A percentile compares a stretch with the other conserved stretches of the same genome.
phyloP scores from a whole-genome alignment of 2,888 invertebrate species.

The Microdon myrmicae region DNA sequence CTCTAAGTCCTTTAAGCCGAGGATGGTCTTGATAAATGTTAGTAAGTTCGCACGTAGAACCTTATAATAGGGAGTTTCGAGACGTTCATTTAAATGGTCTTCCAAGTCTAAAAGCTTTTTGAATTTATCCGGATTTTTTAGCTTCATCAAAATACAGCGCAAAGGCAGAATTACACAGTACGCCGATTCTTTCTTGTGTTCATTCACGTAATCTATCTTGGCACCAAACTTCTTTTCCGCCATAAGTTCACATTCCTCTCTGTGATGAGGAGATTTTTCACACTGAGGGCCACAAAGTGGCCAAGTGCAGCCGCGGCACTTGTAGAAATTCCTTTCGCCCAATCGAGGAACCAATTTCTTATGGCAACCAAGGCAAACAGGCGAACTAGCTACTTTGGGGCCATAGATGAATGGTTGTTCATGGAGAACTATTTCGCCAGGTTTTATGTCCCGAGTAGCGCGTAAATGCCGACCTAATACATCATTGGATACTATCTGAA shows the following conservation, averaged over 20 bases:
- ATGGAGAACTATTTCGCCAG: conserved; percentile 75
- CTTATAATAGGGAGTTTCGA: conserved; percentile 71
- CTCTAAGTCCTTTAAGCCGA: conserved; percentile 69
- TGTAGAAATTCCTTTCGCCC: conserved; percentile 68
- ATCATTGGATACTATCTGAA: conserved; percentile 70
- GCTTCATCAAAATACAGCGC: conserved; percentile 73
- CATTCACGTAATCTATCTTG: conserved; percentile 66
- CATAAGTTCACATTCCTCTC: conserved; percentile 74
- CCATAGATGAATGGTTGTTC: conserved; percentile 76
- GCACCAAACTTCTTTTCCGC: conserved; percentile 70
- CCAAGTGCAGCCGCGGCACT: conserved; percentile 75
- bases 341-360: conserved; percentile 63
- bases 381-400: conserved; percentile 72
- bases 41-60: conserved; percentile 73
- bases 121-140: conserved; percentile 67
- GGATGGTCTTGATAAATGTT: conserved; percentile 72
- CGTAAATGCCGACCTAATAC: conserved; percentile 73
- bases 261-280: conserved; percentile 70
- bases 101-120: conserved; percentile 58
- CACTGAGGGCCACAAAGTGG: conserved; percentile 75
- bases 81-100: conserved; percentile 72
- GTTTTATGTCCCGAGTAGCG: conserved; percentile 75
- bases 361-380: conserved; percentile 75
- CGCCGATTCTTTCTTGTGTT: conserved; percentile 70
- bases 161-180: conserved; percentile 76